These are phyloP conservation scores for Climacteris rufus DNA, from an alignment of 2,113 vertebrate genomes.

Conservation along the genomic window DNA sequence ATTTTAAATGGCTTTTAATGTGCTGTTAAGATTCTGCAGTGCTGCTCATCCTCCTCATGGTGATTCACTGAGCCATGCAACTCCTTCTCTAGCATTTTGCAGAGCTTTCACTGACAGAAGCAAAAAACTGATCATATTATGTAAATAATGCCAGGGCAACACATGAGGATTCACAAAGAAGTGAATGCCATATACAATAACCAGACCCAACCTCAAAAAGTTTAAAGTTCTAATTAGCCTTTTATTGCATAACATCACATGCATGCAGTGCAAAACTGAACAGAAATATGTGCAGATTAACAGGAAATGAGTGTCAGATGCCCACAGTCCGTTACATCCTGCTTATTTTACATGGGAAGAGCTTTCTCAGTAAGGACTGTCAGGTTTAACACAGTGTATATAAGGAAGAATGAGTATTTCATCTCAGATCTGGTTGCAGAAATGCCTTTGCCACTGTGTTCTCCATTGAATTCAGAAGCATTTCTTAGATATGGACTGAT, in stretches of 20 bases:
- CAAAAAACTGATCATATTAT: neutral
- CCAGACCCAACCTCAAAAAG: neutral
- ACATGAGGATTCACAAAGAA: neutral
- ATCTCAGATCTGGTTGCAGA: neutral
- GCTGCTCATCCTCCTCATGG: neutral
- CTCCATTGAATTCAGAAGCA: neutral
- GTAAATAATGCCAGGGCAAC: neutral
- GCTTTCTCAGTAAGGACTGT: neutral
- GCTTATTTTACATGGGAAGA: neutral
- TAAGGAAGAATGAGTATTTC: neutral
- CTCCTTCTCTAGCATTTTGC: neutral
- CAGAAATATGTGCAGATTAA: neutral
- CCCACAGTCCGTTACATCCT: neutral
- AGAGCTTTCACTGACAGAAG: neutral
- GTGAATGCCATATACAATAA: neutral
- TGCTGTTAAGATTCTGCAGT: neutral
- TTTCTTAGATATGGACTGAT: neutral
- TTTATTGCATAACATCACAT: neutral
- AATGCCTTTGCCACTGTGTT: neutral
- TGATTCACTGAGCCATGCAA: neutral
- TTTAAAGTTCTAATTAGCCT: neutral
- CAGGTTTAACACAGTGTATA: neutral
- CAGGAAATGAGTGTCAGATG: neutral
- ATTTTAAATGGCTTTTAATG: neutral
- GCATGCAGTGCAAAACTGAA: neutral